Conservation (phyloP, 2,888 invertebrate species). For the Caradrina clavipalpis region DNA sequence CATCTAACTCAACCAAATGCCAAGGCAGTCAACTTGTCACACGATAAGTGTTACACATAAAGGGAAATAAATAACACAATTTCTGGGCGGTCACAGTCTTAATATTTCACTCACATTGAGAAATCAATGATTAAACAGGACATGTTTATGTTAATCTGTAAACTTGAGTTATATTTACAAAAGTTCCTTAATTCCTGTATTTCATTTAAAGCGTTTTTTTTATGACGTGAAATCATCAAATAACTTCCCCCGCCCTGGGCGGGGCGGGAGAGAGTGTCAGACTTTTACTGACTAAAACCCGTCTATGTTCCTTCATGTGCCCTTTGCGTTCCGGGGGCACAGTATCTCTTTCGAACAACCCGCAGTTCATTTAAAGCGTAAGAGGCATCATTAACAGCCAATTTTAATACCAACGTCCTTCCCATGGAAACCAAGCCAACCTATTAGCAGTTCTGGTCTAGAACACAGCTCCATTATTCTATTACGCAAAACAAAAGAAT, state of each 20-base stretch:
- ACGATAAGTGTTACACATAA: constrained; percentile 58
- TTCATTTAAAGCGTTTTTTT: too few relatives aligned
- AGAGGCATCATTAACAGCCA: constrained; percentile 19
- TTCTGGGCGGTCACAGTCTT: constrained; percentile 15
- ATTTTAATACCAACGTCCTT: constrained; percentile 49
- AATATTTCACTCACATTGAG: constrained; percentile 8
- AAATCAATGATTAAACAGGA: constrained; percentile 28
- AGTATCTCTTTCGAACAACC: too few relatives aligned
- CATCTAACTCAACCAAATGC: constrained; percentile 56
- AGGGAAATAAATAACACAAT: constrained; percentile 42
- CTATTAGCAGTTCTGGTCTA: constrained; percentile 28
- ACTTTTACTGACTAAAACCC: too few relatives aligned
- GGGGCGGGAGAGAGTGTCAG: too few relatives aligned
- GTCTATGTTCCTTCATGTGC: too few relatives aligned
- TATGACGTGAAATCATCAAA: too few relatives aligned
- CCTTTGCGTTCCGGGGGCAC: too few relatives aligned
- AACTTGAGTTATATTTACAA: neutral
- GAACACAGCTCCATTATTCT: constrained; percentile 23
- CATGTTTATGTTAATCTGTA: constrained; percentile 9
- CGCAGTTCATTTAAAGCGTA: too few relatives aligned
- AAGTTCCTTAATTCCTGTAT: too few relatives aligned
- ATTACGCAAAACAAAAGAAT: constrained; percentile 57
- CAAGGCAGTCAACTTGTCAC: constrained; percentile 59
- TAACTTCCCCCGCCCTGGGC: too few relatives aligned
- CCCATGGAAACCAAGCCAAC: constrained; percentile 31